Conservation (phyloP, 2,113 vertebrate genomes). For the Cepphus grylle region DNA sequence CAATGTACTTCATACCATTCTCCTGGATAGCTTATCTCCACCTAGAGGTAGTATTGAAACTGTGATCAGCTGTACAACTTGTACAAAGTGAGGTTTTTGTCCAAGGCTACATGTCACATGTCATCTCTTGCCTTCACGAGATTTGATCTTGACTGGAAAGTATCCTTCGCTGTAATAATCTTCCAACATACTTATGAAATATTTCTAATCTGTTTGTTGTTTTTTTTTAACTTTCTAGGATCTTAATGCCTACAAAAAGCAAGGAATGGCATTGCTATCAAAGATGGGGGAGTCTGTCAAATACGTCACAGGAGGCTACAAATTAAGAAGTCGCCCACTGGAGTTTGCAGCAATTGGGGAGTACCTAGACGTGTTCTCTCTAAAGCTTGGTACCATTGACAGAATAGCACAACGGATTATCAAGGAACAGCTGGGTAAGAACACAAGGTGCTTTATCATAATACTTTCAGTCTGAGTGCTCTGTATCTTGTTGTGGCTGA, state of each 20-base stretch:
- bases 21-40: neutral
- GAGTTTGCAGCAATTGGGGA: conserved; percentile 92
- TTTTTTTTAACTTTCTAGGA: conserved; percentile 75
- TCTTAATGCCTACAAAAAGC: conserved; percentile 91
- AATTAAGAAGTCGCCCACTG: conserved; percentile 85
- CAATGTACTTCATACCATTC: neutral
- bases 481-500: neutral
- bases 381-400: conserved; percentile 96
- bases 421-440: conserved; percentile 92
- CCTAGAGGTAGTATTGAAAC: neutral
- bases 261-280: conserved; percentile 88
- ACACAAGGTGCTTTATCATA: neutral
- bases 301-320: conserved; percentile 92
- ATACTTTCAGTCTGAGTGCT: neutral
- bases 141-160: neutral
- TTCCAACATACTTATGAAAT: neutral
- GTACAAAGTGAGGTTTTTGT: neutral
- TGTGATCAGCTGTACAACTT: neutral
- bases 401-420: conserved; percentile 96
- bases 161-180: neutral
- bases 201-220: neutral
- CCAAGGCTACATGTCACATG: neutral
- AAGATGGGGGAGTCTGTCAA: conserved; percentile 95
- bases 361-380: conserved; percentile 91
- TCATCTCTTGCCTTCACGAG: neutral